Evolutionary conservation across 92 coral and sea anemone species (phyloP).

Genomic region (Epizoanthus rinbou): DNA sequence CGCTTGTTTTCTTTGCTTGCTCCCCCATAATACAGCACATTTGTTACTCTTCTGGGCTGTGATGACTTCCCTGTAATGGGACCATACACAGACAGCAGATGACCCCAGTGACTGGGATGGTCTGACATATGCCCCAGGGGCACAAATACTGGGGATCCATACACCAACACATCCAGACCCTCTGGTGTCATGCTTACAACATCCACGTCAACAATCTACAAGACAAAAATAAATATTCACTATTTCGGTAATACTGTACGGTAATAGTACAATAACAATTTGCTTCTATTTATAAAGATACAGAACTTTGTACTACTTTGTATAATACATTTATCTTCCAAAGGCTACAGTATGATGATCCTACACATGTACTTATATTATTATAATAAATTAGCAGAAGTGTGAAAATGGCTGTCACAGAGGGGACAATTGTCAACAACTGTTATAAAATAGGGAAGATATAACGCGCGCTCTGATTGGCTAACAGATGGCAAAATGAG

Average conservation of each 20-base stretch:
- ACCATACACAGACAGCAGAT: conserved; percentile 67
- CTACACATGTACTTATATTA: no score
- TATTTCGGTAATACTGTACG: no score
- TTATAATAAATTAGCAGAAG: no score
- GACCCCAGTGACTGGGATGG: conserved; percentile 66
- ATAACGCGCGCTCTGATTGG: no score
- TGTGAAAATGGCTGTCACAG: no score
- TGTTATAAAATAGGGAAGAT: no score
- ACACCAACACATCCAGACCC: conserved; percentile 87
- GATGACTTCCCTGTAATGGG: conserved; percentile 43
- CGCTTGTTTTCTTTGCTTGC: conserved; percentile 63
- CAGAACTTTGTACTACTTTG: not conserved
- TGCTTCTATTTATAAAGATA: no score
- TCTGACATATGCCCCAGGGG: conserved; percentile 87
- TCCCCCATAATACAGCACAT: conserved; percentile 77
- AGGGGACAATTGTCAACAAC: no score
- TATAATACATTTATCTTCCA: not conserved
- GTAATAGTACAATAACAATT: no score
- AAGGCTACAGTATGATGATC: no score
- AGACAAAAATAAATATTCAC: not conserved
- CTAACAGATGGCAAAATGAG: no score
- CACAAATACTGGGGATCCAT: conserved; percentile 87
- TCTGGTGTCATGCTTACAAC: conserved; percentile 71
- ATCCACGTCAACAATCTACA: conserved; percentile 85
- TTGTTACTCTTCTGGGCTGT: conserved; percentile 55